Percentiles rank a stretch among this genome's conserved stretches.
Evolutionary conservation across 2,113 vertebrate genomes (phyloP).

Genomic region (Syngnathus typhle): DNA sequence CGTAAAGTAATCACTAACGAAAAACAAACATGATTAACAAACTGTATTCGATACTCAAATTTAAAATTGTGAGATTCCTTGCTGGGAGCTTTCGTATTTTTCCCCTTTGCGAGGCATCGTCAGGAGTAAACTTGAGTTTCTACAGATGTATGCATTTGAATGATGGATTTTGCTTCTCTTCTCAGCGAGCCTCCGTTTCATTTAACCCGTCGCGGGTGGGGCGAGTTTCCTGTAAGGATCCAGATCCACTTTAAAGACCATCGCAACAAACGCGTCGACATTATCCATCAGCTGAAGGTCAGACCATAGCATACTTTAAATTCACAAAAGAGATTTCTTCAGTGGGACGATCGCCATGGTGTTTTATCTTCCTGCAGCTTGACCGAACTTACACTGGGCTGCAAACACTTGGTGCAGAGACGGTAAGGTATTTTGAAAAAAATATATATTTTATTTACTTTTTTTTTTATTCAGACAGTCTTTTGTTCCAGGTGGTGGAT

Average conservation of each 20-base stretch:
- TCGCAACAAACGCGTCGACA: constrained; percentile 97
- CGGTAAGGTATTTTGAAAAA: constrained; percentile 70
- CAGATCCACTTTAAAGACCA: constrained; percentile 98
- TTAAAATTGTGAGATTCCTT: too few relatives aligned
- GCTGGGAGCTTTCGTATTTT: too few relatives aligned
- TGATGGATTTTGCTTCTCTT: constrained; percentile 15
- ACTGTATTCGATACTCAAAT: too few relatives aligned
- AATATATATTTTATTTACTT: background rate
- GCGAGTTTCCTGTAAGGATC: constrained; percentile 95
- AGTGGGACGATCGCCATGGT: background rate
- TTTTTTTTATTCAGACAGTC: constrained; percentile 5
- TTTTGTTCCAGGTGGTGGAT: constrained; percentile 84
- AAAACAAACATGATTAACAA: too few relatives aligned
- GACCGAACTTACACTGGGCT: constrained; percentile 97
- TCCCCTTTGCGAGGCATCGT: too few relatives aligned
- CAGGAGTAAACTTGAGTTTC: background rate
- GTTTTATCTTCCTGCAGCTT: constrained; percentile 70
- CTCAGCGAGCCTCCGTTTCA: constrained; percentile 93
- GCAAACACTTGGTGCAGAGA: constrained; percentile 96
- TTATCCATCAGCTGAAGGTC: constrained; percentile 98
- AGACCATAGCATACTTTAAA: constrained; percentile 10
- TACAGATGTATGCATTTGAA: constrained; percentile 17
- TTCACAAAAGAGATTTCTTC: background rate
- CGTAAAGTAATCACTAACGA: too few relatives aligned
- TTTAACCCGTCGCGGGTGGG: constrained; percentile 94